These are phyloP conservation scores for Troides aeacus DNA, from an alignment of 2,888 invertebrate species.

Conservation along the genomic window DNA sequence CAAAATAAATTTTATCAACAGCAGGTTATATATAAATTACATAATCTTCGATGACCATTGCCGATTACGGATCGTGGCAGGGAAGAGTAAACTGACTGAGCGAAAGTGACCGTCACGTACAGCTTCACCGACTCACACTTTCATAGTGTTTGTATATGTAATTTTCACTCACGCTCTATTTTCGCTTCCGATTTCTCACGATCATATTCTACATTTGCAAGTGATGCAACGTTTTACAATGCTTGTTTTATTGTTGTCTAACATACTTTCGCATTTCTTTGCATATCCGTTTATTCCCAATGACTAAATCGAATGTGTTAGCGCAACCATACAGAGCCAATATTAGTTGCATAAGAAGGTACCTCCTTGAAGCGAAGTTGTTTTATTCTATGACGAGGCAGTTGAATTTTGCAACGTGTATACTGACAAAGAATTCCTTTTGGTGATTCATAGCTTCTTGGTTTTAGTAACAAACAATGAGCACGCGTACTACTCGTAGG, in stretches of 20 bases:
- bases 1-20: conserved; percentile 49
- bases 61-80: conserved; percentile 26
- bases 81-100: conserved; percentile 50
- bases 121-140: conserved; percentile 68
- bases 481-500: conserved; percentile 39
- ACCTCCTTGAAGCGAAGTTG: background rate
- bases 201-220: conserved; percentile 54
- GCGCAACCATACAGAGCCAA: background rate
- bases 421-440: conserved; percentile 52
- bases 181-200: conserved; percentile 71
- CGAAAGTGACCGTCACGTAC: conserved; percentile 68
- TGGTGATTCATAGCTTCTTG: conserved; percentile 64
- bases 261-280: conserved; percentile 30
- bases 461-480: conserved; percentile 35
- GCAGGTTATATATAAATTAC: conserved; percentile 31
- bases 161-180: conserved; percentile 69
- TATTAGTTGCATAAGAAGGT: background rate
- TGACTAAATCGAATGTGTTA: background rate
- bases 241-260: conserved; percentile 53
- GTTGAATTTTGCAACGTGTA: conserved; percentile 5
- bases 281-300: background rate
- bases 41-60: background rate
- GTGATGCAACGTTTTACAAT: conserved; percentile 55
- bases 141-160: conserved; percentile 59
- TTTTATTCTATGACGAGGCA: conserved; percentile 4